These are phyloP conservation scores for Anhinga rufa DNA, from an alignment of 2,113 vertebrate genomes.

Conservation along the genomic window DNA sequence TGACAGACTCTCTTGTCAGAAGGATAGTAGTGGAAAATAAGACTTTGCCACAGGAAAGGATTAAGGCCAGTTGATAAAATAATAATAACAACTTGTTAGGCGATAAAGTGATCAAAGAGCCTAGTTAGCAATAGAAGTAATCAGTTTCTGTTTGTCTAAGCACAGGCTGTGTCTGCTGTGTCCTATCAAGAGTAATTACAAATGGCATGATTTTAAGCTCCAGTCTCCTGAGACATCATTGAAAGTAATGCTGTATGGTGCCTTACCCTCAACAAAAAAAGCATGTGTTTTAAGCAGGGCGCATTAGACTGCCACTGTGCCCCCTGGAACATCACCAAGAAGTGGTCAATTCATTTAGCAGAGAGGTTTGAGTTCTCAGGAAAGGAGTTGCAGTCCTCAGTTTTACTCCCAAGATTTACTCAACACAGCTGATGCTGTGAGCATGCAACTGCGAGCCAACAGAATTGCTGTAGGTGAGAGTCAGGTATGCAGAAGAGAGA, in stretches of 20 bases:
- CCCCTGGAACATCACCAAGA: background rate
- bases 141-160: background rate
- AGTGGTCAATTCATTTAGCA: background rate
- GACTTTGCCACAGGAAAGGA: background rate
- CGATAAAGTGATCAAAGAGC: background rate
- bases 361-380: background rate
- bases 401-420: background rate
- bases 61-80: background rate
- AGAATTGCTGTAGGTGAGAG: background rate
- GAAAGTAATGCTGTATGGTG: background rate
- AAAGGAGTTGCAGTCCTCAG: background rate
- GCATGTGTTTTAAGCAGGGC: rapidly evolving
- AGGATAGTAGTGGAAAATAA: background rate
- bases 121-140: background rate
- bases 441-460: background rate
- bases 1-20: background rate
- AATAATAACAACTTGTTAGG: background rate
- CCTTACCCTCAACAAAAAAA: background rate
- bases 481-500: background rate
- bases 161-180: background rate
- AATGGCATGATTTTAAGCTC: background rate
- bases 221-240: background rate
- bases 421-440: background rate
- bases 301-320: background rate
- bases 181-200: background rate